Conservation (phyloP, 2,113 vertebrate species). For the Labeo rohita region DNA sequence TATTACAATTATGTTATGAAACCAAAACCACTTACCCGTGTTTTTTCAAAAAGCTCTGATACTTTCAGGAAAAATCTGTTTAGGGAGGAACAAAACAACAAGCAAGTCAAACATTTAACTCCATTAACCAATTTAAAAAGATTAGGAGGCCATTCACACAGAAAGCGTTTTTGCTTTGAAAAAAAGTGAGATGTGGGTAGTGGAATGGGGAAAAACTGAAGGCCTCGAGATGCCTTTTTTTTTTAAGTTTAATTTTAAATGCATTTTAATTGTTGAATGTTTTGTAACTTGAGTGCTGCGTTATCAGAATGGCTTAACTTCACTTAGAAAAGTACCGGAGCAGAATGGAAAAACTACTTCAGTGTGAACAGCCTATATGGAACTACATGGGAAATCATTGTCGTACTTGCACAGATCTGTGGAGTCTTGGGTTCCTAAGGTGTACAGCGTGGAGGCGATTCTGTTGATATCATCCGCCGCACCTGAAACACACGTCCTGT, state of each 20-base stretch:
- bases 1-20: neutral
- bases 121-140: neutral
- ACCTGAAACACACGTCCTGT: conserved; percentile 71
- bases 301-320: neutral
- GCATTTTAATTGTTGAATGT: neutral
- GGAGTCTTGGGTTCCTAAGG: conserved; percentile 95
- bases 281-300: neutral
- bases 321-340: no score
- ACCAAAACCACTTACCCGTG: conserved; percentile 80
- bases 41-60: conserved; percentile 97
- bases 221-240: neutral
- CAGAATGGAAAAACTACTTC: no score
- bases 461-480: conserved; percentile 97
- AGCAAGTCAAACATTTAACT: neutral
- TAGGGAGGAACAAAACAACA: conserved; percentile 15
- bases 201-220: neutral
- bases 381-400: neutral
- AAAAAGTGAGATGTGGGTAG: neutral
- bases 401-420: conserved; percentile 98
- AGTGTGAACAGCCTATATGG: no score
- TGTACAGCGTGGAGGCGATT: conserved; percentile 94
- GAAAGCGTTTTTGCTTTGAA: neutral
- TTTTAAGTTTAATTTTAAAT: neutral
- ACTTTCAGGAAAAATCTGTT: conserved; percentile 96
- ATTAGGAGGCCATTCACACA: neutral